Evolutionary conservation across 2,113 vertebrate genomes (phyloP).

Genomic region (Gyps fulvus): DNA sequence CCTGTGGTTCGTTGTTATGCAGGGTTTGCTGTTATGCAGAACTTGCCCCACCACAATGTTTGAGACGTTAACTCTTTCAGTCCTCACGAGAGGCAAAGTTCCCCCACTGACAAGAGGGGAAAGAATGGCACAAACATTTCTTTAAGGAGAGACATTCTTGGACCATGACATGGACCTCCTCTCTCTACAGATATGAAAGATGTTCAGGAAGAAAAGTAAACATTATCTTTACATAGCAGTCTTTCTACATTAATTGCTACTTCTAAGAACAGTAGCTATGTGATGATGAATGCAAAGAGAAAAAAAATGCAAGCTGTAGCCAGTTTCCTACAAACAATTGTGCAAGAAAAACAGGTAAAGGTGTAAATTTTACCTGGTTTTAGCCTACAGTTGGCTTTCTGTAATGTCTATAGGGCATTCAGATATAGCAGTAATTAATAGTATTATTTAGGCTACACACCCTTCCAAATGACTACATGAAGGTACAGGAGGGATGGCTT

Average conservation of each 20-base stretch:
- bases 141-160: not conserved
- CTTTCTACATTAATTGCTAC: not conserved
- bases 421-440: not conserved
- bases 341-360: not conserved
- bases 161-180: not conserved
- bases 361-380: not conserved
- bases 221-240: not conserved
- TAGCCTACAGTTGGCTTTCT: not conserved
- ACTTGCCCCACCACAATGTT: too few species aligned
- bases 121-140: not conserved
- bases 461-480: not conserved
- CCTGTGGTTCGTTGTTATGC: too few species aligned
- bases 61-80: too few species aligned
- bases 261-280: not conserved
- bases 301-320: not conserved
- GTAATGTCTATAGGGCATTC: not conserved
- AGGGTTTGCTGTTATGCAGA: too few species aligned
- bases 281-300: not conserved
- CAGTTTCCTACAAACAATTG: not conserved
- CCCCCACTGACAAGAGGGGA: too few species aligned
- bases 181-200: not conserved
- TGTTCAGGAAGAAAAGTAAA: not conserved
- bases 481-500: not conserved
- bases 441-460: not conserved
- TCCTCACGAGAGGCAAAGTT: not conserved